These are phyloP conservation scores for Dendrocopos noguchii DNA, from an alignment of 2,113 vertebrate species.

Conservation along the genomic window DNA sequence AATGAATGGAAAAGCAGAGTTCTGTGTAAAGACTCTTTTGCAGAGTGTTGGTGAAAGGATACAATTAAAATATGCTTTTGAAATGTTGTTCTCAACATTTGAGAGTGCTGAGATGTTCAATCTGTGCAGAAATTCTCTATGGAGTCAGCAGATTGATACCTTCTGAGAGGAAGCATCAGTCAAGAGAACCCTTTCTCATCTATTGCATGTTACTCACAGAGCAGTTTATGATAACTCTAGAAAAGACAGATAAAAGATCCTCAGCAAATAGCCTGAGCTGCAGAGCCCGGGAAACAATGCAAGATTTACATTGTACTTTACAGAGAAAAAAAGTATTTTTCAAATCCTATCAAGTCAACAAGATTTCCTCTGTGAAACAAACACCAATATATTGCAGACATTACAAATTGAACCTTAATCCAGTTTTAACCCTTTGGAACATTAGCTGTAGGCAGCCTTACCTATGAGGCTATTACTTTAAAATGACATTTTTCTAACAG, in stretches of 20 bases:
- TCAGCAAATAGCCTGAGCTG: not conserved
- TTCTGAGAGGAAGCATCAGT: slow-evolving; percentile 39
- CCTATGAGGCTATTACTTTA: not conserved
- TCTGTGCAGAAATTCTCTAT: slow-evolving; percentile 44
- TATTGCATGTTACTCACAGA: slow-evolving; percentile 25
- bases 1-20: slow-evolving; percentile 12
- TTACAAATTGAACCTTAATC: not conserved
- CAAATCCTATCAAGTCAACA: not conserved
- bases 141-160: slow-evolving; percentile 30
- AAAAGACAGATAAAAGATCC: not conserved
- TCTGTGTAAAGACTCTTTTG: slow-evolving; percentile 28
- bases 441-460: not conserved
- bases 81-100: not conserved
- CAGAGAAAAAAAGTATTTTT: not conserved
- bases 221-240: not conserved
- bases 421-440: not conserved
- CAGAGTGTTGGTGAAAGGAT: slow-evolving; percentile 51
- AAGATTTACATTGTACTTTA: not conserved
- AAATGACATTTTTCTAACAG: not conserved
- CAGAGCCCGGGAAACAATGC: not conserved
- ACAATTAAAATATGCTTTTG: slow-evolving; percentile 41
- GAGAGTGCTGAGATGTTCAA: slow-evolving; percentile 59
- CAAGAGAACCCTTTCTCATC: slow-evolving; percentile 40
- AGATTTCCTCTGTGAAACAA: not conserved
- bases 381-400: not conserved